Conservation (phyloP, 2,113 vertebrate species). For the Psephotus haematonotus region DNA sequence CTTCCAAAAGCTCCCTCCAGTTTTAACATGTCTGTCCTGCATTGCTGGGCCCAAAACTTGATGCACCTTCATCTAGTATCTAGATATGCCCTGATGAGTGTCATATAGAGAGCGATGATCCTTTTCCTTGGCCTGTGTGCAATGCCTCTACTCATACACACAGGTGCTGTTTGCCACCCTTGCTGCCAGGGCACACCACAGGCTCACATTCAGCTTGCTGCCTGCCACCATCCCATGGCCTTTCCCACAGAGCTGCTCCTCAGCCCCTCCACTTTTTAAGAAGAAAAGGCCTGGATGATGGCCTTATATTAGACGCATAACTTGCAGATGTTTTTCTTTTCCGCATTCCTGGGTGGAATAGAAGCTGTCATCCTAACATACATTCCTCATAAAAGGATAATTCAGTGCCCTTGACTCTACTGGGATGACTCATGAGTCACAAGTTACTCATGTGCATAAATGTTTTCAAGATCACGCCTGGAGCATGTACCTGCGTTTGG, state of each 20-base stretch:
- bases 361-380: neutral
- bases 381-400: neutral
- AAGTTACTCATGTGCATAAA: constrained; percentile 56
- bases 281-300: neutral
- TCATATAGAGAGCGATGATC: accelerated
- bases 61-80: neutral
- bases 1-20: neutral
- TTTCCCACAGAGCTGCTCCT: neutral
- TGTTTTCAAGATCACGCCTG: constrained; percentile 56
- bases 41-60: neutral
- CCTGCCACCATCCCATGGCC: neutral
- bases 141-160: neutral
- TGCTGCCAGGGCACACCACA: accelerated
- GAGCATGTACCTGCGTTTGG: constrained; percentile 49
- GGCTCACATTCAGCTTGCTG: neutral
- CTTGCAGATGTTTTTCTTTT: constrained; percentile 5
- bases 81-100: neutral
- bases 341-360: neutral
- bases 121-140: neutral
- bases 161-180: neutral
- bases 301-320: neutral
- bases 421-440: constrained; percentile 43
- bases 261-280: neutral
- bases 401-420: constrained; percentile 10
- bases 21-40: neutral